Evolutionary conservation across 2,797 vertebrate genomes (phyloP), one percentile per base, ranked within the genome.

Genomic region (Microctenopoma stevenorrisi): DNA sequence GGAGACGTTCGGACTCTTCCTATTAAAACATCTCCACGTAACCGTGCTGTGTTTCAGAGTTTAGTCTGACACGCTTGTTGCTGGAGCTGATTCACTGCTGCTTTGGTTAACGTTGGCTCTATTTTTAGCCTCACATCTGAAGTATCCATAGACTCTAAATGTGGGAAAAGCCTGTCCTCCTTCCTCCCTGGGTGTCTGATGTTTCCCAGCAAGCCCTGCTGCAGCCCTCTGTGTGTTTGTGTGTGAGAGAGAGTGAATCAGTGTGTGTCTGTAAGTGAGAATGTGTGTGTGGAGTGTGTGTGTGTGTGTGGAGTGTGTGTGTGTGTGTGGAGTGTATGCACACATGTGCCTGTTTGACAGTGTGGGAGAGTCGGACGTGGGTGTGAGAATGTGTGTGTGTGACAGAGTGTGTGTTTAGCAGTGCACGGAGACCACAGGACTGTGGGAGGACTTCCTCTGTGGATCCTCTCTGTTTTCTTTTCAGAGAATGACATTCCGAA

Each of bases 381-480:
- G 88, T 86, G 85, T 87, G 87, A 68, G 90, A 82, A 93, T 93
- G 93, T 92, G 26, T 68, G 26, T 68, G 68, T 65, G 51, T 76
- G 46, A 59, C 58, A 56, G 81, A 82, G 73, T 84, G 87, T 82
- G 83, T 84, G 89, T 94, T 92, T 94, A 94, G 94, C 92, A 89
- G 94, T 96, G 95, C 95, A 94, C 94, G 91, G 93, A 94, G 94
- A 95, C 93, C 94, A 94, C 95, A 94, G 95, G 95, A 94, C 88
- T 89, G 95, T 95, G 96, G 96, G 95, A 96, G 96, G 95, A 96
- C 96, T 98, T 98, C 97, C 97, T 97, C 94, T 98, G 88, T 92
- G 93, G 95, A 97, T 96, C 95, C 94, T 97, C 96, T 96, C 96
- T 98, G 96, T 98, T 97, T 98, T 98, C 96, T 97, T 98, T 98